Evolutionary conservation across 1,140 invertebrate genomes (phyloP), one percentile per base, ranked within the genome.

Genomic region (Cepaea nemoralis): DNA sequence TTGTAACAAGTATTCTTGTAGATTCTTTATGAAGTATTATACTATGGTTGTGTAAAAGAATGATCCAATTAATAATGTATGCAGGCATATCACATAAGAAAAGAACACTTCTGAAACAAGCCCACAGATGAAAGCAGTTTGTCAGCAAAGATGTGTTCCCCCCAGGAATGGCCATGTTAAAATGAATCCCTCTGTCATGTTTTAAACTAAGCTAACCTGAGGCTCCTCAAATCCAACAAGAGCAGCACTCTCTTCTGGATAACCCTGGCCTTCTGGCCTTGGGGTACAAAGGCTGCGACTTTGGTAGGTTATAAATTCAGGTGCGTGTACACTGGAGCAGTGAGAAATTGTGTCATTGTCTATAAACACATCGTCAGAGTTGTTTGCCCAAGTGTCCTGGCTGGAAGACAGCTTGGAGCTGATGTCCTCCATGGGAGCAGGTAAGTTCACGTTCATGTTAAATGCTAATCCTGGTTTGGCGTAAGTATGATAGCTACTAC

Each of bases 131-230:
- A n/a, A n/a, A n/a, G n/a, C n/a, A n/a, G n/a, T n/a, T n/a, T n/a
- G n/a, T n/a, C n/a, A n/a, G n/a, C n/a, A n/a, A n/a, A n/a, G n/a
- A n/a, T n/a, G n/a, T n/a, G n/a, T n/a, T n/a, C n/a, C n/a, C n/a
- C n/a, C n/a, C n/a, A n/a, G n/a, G n/a, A n/a, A n/a, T n/a, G n/a
- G n/a, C n/a, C n/a, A n/a, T n/a, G n/a, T n/a, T n/a, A n/a, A n/a
- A n/a, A n/a, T n/a, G n/a, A n/a, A n/a, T n/a, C n/a, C n/a, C n/a
- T n/a, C n/a, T n/a, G n/a, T n/a, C n/a, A n/a, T n/a, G n/a, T n/a
- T n/a, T 55, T 80, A 85, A 33, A 85, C 84, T 69, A 85, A 73
- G 78, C 84, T 85, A 24, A 82, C 84, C 37, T 85, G 84, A 50
- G 71, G 40, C 39, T 45, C 67, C 37, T 83, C 83, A 81, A 70